Evolutionary conservation across 2,113 vertebrate genomes (phyloP).

Genomic region (Tetrao urogallus): DNA sequence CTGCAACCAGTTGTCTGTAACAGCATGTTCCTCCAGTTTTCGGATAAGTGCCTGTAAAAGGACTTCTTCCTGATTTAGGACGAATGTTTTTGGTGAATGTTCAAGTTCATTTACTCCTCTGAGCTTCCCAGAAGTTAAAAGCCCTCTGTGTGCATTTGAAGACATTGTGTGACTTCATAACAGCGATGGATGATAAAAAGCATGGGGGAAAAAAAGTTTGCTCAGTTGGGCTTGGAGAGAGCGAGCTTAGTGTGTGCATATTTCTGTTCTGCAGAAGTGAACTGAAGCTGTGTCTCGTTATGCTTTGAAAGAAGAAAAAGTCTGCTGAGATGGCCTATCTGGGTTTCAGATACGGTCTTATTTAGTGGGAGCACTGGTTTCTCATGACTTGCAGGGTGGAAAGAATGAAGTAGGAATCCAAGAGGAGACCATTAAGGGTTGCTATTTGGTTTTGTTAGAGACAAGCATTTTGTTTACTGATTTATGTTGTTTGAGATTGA

Average conservation of each 20-base stretch:
- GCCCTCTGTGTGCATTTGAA: not conserved
- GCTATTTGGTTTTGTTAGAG: not conserved
- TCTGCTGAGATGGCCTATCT: fast-evolving
- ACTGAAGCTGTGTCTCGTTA: not conserved
- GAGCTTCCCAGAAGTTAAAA: not conserved
- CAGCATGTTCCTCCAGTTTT: not conserved
- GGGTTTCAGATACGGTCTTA: not conserved
- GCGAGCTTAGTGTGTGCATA: not conserved
- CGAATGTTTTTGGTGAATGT: not conserved
- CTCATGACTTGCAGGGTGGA: not conserved
- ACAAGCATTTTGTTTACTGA: not conserved
- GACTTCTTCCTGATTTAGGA: not conserved
- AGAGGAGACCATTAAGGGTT: not conserved
- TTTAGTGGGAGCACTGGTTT: not conserved
- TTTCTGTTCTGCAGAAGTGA: not conserved
- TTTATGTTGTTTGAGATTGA: not conserved
- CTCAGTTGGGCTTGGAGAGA: fast-evolving
- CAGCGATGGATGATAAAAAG: not conserved
- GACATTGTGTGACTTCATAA: not conserved
- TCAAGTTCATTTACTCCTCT: not conserved
- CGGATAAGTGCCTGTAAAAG: not conserved
- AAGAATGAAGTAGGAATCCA: not conserved
- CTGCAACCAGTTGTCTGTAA: not conserved
- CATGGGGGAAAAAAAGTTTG: not conserved
- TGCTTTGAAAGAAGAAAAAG: not conserved